A percentile compares a stretch with the other conserved stretches of the same genome.
Conservation (phyloP, 2,888 invertebrate genomes). For the Eueremaeus valkanovi region DNA sequence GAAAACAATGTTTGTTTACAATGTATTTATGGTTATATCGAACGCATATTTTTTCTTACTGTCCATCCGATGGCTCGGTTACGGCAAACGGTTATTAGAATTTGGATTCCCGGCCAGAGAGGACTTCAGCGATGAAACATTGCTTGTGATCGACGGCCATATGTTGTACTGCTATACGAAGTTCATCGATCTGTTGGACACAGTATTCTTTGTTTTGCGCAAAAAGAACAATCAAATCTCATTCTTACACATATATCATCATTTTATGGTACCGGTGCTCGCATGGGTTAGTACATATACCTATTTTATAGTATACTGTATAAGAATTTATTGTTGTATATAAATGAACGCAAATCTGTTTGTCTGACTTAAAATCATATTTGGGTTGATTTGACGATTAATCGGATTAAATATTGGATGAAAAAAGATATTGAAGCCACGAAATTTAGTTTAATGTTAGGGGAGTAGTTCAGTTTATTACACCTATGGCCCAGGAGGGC, state of each 20-base stretch:
- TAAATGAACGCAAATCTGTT: no score
- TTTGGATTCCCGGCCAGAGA: constrained; percentile 28
- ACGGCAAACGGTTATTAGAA: constrained; percentile 13
- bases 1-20: constrained; percentile 28
- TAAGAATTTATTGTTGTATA: background rate
- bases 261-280: constrained; percentile 33
- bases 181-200: constrained; percentile 30
- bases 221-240: constrained; percentile 33
- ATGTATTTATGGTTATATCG: constrained; percentile 22
- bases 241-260: constrained; percentile 38
- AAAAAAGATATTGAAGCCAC: no score
- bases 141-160: background rate
- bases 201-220: constrained; percentile 36
- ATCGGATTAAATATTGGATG: no score
- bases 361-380: no score
- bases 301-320: no score
- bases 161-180: constrained; percentile 19
- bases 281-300: constrained; percentile 17
- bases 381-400: no score
- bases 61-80: constrained; percentile 24
- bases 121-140: background rate
- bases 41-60: constrained; percentile 32
- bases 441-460: no score
- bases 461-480: no score
- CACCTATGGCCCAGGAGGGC: no score